These are phyloP conservation scores for Misgurnus anguillicaudatus DNA, from an alignment of 2,113 vertebrate genomes.

Conservation along the genomic window DNA sequence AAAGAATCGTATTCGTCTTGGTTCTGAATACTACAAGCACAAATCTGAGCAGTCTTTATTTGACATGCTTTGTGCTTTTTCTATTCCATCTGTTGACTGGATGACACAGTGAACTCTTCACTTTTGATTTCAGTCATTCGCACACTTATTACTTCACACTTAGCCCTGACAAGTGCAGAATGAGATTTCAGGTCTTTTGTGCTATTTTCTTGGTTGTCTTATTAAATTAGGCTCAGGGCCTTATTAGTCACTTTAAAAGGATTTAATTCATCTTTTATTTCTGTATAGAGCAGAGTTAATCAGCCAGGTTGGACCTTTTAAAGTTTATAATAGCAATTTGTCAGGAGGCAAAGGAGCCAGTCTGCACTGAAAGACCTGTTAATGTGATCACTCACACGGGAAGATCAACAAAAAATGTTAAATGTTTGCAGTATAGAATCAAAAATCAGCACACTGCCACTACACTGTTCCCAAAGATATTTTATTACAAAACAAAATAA, in stretches of 20 bases:
- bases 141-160: not conserved
- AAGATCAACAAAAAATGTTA: not conserved
- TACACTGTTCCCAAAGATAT: too few relatives aligned
- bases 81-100: too few relatives aligned
- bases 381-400: conserved; percentile 58
- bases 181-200: not conserved
- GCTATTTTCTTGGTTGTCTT: conserved; percentile 56
- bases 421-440: too few relatives aligned
- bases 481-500: too few relatives aligned
- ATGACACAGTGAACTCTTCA: not conserved
- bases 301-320: conserved; percentile 64
- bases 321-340: conserved; percentile 65
- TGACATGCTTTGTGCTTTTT: too few relatives aligned
- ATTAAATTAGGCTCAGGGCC: conserved; percentile 64
- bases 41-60: too few relatives aligned
- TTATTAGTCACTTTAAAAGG: conserved; percentile 70
- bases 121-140: not conserved
- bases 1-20: too few relatives aligned
- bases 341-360: conserved; percentile 62
- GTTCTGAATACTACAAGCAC: too few relatives aligned
- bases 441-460: too few relatives aligned
- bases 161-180: conserved; percentile 25
- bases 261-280: conserved; percentile 72
- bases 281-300: conserved; percentile 65
- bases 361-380: conserved; percentile 61